A percentile compares a stretch with the other conserved stretches of the same genome.
Evolutionary conservation across 2,113 vertebrate species (phyloP).

Genomic region (Sclerurus mexicanus): DNA sequence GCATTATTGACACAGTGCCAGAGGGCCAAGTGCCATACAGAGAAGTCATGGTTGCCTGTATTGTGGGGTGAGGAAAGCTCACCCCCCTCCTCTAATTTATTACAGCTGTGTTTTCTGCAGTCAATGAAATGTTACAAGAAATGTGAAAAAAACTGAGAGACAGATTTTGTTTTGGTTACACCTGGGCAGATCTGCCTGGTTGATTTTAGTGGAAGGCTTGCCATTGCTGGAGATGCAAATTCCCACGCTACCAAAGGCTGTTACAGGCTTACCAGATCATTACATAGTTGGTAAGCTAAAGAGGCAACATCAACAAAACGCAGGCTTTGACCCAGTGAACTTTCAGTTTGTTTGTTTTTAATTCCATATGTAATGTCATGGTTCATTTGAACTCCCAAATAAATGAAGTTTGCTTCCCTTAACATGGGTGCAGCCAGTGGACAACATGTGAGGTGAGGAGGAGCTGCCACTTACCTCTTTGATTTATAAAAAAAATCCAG

Average conservation of each 20-base stretch:
- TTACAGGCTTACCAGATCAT: not conserved
- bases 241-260: not conserved
- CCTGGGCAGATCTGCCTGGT: not conserved
- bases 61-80: not conserved
- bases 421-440: not conserved
- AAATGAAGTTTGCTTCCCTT: not conserved
- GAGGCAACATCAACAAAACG: not conserved
- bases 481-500: not conserved
- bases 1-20: conserved; percentile 52
- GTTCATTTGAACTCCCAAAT: not conserved
- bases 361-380: not conserved
- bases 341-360: not conserved
- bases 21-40: not conserved
- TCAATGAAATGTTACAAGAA: not conserved
- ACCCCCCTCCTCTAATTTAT: not conserved
- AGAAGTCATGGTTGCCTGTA: not conserved
- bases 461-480: not conserved
- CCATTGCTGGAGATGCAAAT: not conserved
- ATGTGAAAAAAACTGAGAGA: not conserved
- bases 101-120: not conserved
- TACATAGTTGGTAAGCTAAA: not conserved
- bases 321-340: not conserved
- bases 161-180: not conserved
- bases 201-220: not conserved
- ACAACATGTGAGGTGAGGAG: not conserved